Base-by-base conservation (phyloP, 2,888 invertebrate species). In the Pyrrhia umbra region DNA sequence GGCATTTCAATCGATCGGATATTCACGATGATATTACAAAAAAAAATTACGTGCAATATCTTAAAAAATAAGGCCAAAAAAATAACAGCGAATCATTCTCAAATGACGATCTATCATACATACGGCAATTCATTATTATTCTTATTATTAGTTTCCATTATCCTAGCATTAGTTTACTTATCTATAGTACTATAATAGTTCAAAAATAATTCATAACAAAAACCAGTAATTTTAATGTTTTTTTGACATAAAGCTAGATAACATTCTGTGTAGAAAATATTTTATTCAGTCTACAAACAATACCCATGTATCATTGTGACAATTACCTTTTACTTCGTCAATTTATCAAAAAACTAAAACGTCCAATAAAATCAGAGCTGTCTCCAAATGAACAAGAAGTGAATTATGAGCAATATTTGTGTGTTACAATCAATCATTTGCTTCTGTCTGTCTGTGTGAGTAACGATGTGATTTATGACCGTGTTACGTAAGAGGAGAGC, bases 391-490 rank as follows among this genome's bases (percentile, higher is more conserved):
- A 57, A 39, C 20, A 27, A 46, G 37, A 43, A 66, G 20, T 66
- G 47, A 65, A 51, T 51, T 51, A 50, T n/a, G 21, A 54, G 25
- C 42, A 25, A 55, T 63, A 71, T 72, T 72, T 42, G 54, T 54
- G 23, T 49, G 37, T 51, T 27, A 39, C 50, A 42, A 72, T 72
- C 78, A 77, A 72, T 72, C 72, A 72, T 9, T 10, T 34, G 13
- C n/a, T n/a, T 34, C 4, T 34, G 34, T n/a, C 5, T 30, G 30
- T 30, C 4, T 72, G 37, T 27, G 30, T 27, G 20, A 21, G 39
- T 75, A 27, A 8, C 20, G 34, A n/a, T 49, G 30, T 77, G 72
- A 72, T 77, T 72, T 72, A 72, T 77, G 63, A 65, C 6, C 16
- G 6, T 20, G 43, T 57, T 54, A 45, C 45, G 52, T 43, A 46